Evolutionary conservation across 1,140 invertebrate species (phyloP), one percentile per base, ranked within the genome.

Genomic region (Caenorhabditis remanei): DNA sequence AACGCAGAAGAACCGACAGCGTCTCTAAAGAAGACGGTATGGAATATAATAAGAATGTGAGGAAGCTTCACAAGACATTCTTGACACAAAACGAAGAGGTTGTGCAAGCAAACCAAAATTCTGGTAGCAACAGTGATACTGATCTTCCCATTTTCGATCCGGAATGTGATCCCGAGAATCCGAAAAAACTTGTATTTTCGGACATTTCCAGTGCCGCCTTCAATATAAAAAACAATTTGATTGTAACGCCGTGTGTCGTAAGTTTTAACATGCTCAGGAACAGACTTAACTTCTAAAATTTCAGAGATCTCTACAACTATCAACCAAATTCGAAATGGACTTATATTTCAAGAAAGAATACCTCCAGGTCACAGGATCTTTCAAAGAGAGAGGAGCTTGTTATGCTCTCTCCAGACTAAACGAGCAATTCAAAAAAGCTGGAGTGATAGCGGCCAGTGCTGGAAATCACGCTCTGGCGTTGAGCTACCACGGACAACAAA

Each of bases 301-400:
- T 75, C 86, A 91, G 90, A 88, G 88, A 87, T 91, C 91, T 14
- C 65, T 87, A 32, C 91, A 91, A 87, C 94, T 97, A 90, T 97
- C 96, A 0, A 93, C 94, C 4, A 90, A 94, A 14, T 95, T 95
- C 85, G 96, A 95, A 41, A 96, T 97, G 95, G 95, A 97, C 50
- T 94, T 98, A 63, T 98, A 95, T 93, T 94, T 97, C 87, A 98
- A 98, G 93, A 97, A 97, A 92, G 97, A 98, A 92, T 97, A 96
- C 93, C 93, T 97, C 9, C 96, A 98, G 93, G 95, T 95, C 84
- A 98, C 96, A 11, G 97, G 97, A 93, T 97, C 96, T 93, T 97
- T 97, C 91, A 97, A 97, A 93, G 97, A 98, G 93, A 94, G 97
- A 87, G 97, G 97, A 7, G 97, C 97, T 0, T 94, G 97, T 11